Evolutionary conservation across 2,888 invertebrate species (phyloP).

Genomic region (Drosophila leonis): DNA sequence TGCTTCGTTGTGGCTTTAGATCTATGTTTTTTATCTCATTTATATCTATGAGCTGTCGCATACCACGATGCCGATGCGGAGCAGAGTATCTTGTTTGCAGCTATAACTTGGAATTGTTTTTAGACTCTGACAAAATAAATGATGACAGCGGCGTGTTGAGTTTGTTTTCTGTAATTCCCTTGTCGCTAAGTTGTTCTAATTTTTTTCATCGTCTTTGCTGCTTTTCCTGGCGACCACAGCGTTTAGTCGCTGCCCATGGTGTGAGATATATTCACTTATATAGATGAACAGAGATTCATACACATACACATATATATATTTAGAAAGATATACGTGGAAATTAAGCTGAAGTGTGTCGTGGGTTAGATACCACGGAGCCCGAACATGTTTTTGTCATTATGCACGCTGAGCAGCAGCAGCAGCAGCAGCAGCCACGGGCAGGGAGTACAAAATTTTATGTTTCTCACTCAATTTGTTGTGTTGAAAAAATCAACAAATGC

Average conservation of each 20-base stretch:
- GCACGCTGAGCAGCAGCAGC: slow-evolving; percentile 12
- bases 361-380: slow-evolving; percentile 44
- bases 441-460: slow-evolving; percentile 64
- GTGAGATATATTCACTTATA: slow-evolving; percentile 56
- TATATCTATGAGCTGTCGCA: slow-evolving; percentile 63
- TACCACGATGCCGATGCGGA: slow-evolving; percentile 16
- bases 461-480: slow-evolving; percentile 79
- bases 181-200: slow-evolving; percentile 79
- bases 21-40: slow-evolving; percentile 47
- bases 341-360: slow-evolving; percentile 58
- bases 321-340: slow-evolving; percentile 1
- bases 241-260: slow-evolving; percentile 32
- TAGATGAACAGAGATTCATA: slow-evolving; percentile 64
- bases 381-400: slow-evolving; percentile 63
- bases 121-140: slow-evolving; percentile 77
- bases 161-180: slow-evolving; percentile 58
- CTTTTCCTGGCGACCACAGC: slow-evolving; percentile 2
- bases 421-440: not conserved
- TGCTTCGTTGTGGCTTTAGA: slow-evolving; percentile 31
- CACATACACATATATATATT: not conserved
- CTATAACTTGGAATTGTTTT: slow-evolving; percentile 79
- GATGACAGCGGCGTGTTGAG: slow-evolving; percentile 77
- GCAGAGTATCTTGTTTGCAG: slow-evolving; percentile 73
- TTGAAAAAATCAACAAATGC: slow-evolving; percentile 71
- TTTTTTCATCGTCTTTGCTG: slow-evolving; percentile 54